These are phyloP conservation scores for Gonatopus flavifemur DNA, from an alignment of 1,140 invertebrate genomes.

Conservation along the genomic window DNA sequence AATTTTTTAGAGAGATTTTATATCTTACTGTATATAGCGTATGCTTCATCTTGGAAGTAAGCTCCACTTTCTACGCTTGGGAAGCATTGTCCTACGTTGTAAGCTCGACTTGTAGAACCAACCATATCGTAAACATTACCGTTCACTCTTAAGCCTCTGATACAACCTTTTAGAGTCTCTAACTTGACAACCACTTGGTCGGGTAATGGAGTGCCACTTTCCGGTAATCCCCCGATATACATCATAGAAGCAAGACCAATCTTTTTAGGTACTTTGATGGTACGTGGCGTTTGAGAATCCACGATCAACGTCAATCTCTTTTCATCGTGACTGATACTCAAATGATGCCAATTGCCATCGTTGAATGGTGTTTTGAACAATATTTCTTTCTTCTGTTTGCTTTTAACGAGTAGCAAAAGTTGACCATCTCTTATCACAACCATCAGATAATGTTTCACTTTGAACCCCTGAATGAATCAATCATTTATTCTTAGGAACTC, in stretches of 20 bases:
- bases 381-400: slow-evolving; percentile 66
- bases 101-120: slow-evolving; percentile 65
- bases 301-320: slow-evolving; percentile 69
- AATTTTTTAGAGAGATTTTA: background rate
- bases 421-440: slow-evolving; percentile 73
- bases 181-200: slow-evolving; percentile 64
- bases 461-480: slow-evolving; percentile 59
- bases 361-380: slow-evolving; percentile 66
- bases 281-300: slow-evolving; percentile 65
- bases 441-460: slow-evolving; percentile 72
- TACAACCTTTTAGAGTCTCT: slow-evolving; percentile 83
- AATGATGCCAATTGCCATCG: slow-evolving; percentile 84
- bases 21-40: slow-evolving; percentile 76
- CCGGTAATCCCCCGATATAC: slow-evolving; percentile 77
- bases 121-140: slow-evolving; percentile 75
- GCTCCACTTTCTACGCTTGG: slow-evolving; percentile 81
- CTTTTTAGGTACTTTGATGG: slow-evolving; percentile 68
- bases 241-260: slow-evolving; percentile 71
- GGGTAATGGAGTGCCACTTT: slow-evolving; percentile 58
- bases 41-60: slow-evolving; percentile 83
- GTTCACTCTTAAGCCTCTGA: slow-evolving; percentile 75
- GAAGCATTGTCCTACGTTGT: slow-evolving; percentile 85
- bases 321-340: slow-evolving; percentile 65
- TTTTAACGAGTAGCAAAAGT: slow-evolving; percentile 69
- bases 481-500: background rate